phyloP scores from a whole-genome alignment of 2,113 vertebrate species.

The Pao palembangensis region DNA sequence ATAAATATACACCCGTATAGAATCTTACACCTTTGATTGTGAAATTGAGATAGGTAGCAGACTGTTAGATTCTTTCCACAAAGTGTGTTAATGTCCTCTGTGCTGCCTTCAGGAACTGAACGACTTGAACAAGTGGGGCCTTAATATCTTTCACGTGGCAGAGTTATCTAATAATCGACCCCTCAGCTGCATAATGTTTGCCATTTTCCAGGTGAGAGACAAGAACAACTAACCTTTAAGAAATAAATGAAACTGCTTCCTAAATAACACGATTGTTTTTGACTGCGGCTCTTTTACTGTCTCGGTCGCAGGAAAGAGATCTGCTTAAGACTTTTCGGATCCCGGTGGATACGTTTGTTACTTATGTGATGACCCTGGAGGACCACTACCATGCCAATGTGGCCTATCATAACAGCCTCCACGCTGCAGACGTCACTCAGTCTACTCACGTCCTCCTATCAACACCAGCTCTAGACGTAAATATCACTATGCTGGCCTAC shows the following conservation, averaged over 20 bases:
- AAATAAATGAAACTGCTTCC: background rate
- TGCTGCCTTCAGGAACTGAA: conserved; percentile 80
- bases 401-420: conserved; percentile 94
- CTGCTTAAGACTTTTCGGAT: conserved; percentile 88
- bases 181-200: conserved; percentile 89
- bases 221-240: background rate
- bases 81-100: conserved; percentile 1
- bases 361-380: conserved; percentile 88
- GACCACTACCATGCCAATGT: conserved; percentile 93
- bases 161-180: conserved; percentile 87
- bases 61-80: background rate
- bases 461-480: conserved; percentile 87
- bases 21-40: no score
- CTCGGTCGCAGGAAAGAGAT: conserved; percentile 81
- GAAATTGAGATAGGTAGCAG: background rate
- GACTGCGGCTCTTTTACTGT: conserved; percentile 5
- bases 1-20: no score
- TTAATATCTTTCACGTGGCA: conserved; percentile 90
- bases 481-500: conserved; percentile 10
- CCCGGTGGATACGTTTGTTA: conserved; percentile 87
- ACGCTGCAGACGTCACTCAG: conserved; percentile 90
- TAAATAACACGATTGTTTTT: background rate
- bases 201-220: conserved; percentile 85
- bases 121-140: conserved; percentile 92
- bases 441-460: conserved; percentile 91